Base-by-base conservation (phyloP, 1,140 invertebrate genomes). In the Drosophila sp. region DNA sequence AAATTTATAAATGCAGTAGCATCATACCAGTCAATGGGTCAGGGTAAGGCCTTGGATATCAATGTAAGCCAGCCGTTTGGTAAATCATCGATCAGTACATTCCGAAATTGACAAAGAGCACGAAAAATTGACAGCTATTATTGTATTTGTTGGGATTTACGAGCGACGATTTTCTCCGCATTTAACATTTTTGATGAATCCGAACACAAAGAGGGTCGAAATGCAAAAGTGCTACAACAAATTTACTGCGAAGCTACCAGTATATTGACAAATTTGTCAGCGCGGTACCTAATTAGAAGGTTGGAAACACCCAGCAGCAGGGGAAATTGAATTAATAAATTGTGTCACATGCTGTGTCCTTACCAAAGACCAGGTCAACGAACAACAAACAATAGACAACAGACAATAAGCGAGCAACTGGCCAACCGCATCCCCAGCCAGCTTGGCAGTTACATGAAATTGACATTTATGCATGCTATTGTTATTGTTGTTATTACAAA, bases 381-480 rank as follows among this genome's bases (percentile, higher is more conserved):
- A 46, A 21, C n/a, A 41, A 46, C 43, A 40, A 36, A 34, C 56
- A 25, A 2, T 5, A 38, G 14, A 32, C 48, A 38, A 38, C 9
- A 21, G 9, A 32, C 13, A 63, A n/a, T n/a, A n/a, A n/a, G 36
- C 41, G 29, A 41, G 54, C 57, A 53, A 59, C 32, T 43, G 45
- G 48, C 32, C 46, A 62, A 56, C 72, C 61, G 65, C 72, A 69
- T 64, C 48, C 32, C 50, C 36, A 9, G 64, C 13, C 45, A 9
- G 64, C 74, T 75, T 78, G 76, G 71, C 80, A 84, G 80, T 84
- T 76, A 76, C 80, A 76, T 77, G 75, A 84, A 84, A 77, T 84
- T 84, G 80, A 86, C 81, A 84, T 84, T 84, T 77, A 80, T 84
- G 73, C 77, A 76, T 76, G 72, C 84, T 72, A 76, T 84, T 83